Percentiles rank a stretch among this genome's conserved stretches.
These are phyloP conservation scores for Brachycybe producta DNA, from an alignment of 2,888 invertebrate species.

Conservation along the genomic window DNA sequence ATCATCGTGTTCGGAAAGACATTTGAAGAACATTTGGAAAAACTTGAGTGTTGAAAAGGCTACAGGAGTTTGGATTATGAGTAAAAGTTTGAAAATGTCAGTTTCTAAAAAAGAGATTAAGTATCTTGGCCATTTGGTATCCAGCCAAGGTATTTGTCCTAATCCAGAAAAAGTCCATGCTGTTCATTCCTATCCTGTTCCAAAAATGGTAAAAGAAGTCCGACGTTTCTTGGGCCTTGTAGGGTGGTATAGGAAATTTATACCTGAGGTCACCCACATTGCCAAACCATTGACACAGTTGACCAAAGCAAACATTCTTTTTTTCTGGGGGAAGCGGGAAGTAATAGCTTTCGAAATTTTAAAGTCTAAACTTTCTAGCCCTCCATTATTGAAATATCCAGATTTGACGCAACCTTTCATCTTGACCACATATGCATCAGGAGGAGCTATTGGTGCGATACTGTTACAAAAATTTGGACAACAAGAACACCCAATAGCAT, in stretches of 20 bases:
- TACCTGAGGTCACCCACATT: background rate
- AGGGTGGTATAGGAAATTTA: background rate
- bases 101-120: background rate
- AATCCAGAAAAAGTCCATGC: background rate
- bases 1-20: slow-evolving; percentile 9
- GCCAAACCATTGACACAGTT: background rate
- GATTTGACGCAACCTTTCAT: background rate
- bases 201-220: background rate
- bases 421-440: slow-evolving; percentile 3
- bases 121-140: background rate
- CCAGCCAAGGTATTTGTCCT: background rate
- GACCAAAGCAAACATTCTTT: background rate
- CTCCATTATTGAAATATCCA: background rate
- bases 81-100: too few species aligned
- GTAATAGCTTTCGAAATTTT: background rate
- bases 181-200: background rate
- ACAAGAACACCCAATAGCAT: background rate
- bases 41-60: too few species aligned
- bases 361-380: background rate
- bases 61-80: too few species aligned
- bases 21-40: background rate
- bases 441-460: slow-evolving; percentile 3
- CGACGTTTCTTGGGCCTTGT: background rate
- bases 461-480: background rate
- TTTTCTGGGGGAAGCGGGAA: background rate